Evolutionary conservation across 2,888 invertebrate species (phyloP), one percentile per base, ranked within the genome.

Genomic region (Catocala sponsa): DNA sequence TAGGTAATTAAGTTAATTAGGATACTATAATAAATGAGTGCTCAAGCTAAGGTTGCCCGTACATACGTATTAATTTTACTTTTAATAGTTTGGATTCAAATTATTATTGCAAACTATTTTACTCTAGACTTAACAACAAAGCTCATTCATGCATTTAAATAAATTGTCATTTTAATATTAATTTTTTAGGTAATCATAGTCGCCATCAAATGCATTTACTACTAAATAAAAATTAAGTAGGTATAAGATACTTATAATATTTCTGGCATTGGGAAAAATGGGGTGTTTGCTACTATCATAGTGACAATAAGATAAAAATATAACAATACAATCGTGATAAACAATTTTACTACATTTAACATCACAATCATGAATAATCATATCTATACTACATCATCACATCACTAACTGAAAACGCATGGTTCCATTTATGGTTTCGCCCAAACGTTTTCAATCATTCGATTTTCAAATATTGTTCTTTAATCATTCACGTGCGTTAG

Each of bases 231-330:
- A 33, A 43, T 11, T 49, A 32, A 41, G 32, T 49, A 32, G 32
- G 32, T 53, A 33, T 63, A 65, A 57, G 49, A 25, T 57, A 63
- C 42, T 59, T 48, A 25, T 25, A 54, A 56, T 63, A 57, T 61
- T 42, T 59, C 6, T 67, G 69, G 71, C 63, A 43, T 56, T 49
- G 66, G 73, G 73, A 51, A 65, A 51, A 65, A 13, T 32, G 80
- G 80, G 75, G 42, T 32, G 78, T 81, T 84, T 84, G 84, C 84
- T 80, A 54, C 71, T 49, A 15, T 67, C 65, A 77, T 79, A 77
- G 62, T 44, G 41, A 41, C 5, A 15, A 35, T 35, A 38, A 38
- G 35, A 25, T 25, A 25, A 25, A 25, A 2, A 25, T 25, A 25
- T 2, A 2, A 25, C 4, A 25, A 25, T 2, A 25, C 2, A 25